These are phyloP conservation scores for Pilophorus perplexus DNA, from an alignment of 2,888 invertebrate species.

Conservation along the genomic window DNA sequence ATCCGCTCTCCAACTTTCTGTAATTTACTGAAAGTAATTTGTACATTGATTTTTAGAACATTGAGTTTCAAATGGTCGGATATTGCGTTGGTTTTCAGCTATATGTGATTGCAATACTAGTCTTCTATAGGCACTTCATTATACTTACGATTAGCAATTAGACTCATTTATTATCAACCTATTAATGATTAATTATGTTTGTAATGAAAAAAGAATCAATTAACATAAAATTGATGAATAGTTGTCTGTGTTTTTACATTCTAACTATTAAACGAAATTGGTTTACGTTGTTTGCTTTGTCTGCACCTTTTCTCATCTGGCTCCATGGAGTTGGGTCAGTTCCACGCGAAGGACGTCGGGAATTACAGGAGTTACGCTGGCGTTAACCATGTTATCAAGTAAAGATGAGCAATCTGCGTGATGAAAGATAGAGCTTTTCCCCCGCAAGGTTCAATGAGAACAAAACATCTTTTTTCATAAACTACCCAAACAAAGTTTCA, in stretches of 20 bases:
- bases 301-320: not conserved
- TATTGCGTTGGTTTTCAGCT: not conserved
- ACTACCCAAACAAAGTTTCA: too few relatives aligned
- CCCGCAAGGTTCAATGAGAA: too few relatives aligned
- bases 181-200: not conserved
- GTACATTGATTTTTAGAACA: not conserved
- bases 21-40: too few relatives aligned
- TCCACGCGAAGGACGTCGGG: not conserved
- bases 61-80: not conserved
- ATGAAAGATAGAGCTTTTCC: too few relatives aligned
- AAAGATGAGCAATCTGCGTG: too few relatives aligned
- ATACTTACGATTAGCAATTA: not conserved
- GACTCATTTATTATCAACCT: slow-evolving; percentile 6
- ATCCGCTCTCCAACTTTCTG: too few relatives aligned
- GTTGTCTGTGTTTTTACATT: slow-evolving; percentile 17
- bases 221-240: not conserved
- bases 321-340: not conserved
- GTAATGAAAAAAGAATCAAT: slow-evolving; percentile 5
- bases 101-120: slow-evolving; percentile 29
- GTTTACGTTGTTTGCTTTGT: not conserved
- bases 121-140: slow-evolving; percentile 20
- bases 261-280: slow-evolving; percentile 23
- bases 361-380: too few relatives aligned
- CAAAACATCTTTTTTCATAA: too few relatives aligned
- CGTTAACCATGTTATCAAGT: too few relatives aligned